A percentile compares a stretch with the other conserved stretches of the same genome.
These are phyloP conservation scores for Leptopilina boulardi DNA, from an alignment of 1,140 invertebrate species.

Conservation along the genomic window DNA sequence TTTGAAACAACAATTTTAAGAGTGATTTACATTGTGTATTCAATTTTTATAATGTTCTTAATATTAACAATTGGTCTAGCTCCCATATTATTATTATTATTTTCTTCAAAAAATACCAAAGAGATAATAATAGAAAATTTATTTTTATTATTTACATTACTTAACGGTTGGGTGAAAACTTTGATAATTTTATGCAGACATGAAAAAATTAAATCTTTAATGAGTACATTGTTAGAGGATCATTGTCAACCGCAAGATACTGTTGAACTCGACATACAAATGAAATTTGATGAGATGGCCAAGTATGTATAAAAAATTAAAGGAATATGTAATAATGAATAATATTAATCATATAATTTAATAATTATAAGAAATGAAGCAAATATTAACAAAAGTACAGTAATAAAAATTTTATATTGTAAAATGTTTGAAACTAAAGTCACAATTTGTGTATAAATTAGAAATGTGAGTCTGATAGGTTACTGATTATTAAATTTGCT, in stretches of 20 bases:
- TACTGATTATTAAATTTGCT: too few relatives aligned
- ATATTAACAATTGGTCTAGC: neutral
- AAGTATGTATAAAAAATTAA: too few relatives aligned
- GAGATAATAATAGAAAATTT: neutral
- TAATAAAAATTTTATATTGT: too few relatives aligned
- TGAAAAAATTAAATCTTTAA: neutral
- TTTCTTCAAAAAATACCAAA: neutral
- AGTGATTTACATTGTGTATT: neutral
- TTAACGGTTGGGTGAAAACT: neutral
- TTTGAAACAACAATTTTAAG: neutral
- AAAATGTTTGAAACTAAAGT: too few relatives aligned
- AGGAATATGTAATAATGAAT: too few relatives aligned
- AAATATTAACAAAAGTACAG: too few relatives aligned
- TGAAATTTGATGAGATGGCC: too few relatives aligned
- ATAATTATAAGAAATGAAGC: too few relatives aligned
- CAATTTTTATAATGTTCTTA: neutral
- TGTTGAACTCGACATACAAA: neutral
- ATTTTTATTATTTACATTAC: neutral
- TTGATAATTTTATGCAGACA: neutral
- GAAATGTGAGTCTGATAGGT: too few relatives aligned
- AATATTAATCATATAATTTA: too few relatives aligned
- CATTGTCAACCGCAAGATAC: neutral
- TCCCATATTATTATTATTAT: neutral
- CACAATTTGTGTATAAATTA: too few relatives aligned
- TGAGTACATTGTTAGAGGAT: neutral